Conservation (phyloP, 2,113 vertebrate species). For the Polypterus senegalus region DNA sequence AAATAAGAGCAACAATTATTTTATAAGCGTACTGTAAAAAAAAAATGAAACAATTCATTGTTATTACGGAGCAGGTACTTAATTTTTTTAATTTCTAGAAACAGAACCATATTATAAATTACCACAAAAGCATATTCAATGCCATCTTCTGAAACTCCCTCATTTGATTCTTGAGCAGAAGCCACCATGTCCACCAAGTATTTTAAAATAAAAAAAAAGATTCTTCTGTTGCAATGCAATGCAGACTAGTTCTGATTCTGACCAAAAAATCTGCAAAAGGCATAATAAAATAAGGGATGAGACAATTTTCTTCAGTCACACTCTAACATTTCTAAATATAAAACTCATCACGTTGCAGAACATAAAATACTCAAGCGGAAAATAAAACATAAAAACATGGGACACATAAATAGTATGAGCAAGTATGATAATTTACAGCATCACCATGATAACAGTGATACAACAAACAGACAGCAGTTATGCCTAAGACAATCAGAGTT, state of each 20-base stretch:
- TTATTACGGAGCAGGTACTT: background rate
- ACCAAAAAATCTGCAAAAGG: constrained; percentile 86
- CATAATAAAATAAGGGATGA: background rate
- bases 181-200: constrained; percentile 90
- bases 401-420: too few species aligned
- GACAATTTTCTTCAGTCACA: background rate
- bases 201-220: constrained; percentile 90
- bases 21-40: background rate
- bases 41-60: background rate
- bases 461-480: too few species aligned
- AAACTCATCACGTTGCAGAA: background rate
- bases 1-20: background rate
- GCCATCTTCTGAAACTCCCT: constrained; percentile 91
- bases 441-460: too few species aligned
- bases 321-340: too few species aligned
- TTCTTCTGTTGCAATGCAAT: constrained; percentile 94
- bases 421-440: too few species aligned
- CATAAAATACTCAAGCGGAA: background rate
- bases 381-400: too few species aligned
- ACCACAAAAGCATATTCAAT: constrained; percentile 98
- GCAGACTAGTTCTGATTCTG: constrained; percentile 92
- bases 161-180: constrained; percentile 85
- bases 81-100: background rate
- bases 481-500: too few species aligned
- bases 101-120: background rate